Evolutionary conservation across 1,140 invertebrate genomes (phyloP).

Genomic region (Drosophila setifemur): DNA sequence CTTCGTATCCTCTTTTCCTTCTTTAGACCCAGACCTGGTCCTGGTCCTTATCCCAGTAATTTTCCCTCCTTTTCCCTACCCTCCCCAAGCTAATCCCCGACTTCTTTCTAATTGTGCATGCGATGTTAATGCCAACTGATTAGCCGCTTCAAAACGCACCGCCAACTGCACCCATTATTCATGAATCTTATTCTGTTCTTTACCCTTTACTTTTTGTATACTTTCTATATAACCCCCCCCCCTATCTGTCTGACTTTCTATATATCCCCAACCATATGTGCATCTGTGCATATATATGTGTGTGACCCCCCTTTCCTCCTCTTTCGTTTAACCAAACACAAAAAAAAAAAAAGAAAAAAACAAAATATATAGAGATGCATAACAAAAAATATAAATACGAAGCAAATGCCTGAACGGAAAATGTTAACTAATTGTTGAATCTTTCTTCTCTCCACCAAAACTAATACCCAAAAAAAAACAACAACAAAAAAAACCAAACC

Average conservation of each 20-base stretch:
- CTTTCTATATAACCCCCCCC: neutral
- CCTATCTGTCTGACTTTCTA: constrained; percentile 2
- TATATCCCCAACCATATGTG: neutral
- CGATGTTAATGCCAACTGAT: constrained; percentile 57
- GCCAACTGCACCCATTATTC: constrained; percentile 60
- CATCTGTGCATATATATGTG: constrained; percentile 7
- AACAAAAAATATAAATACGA: constrained; percentile 21
- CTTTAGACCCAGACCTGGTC: no score
- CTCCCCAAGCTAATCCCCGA: constrained; percentile 13
- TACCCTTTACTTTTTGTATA: constrained; percentile 3
- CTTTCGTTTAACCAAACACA: constrained; percentile 29
- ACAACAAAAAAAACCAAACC: neutral
- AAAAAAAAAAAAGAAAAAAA: neutral
- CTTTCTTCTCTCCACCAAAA: constrained; percentile 54
- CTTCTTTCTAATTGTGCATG: constrained; percentile 48
- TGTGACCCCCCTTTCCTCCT: constrained; percentile 14
- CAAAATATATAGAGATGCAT: constrained; percentile 15
- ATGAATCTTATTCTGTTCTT: constrained; percentile 47
- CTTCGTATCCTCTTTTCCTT: neutral
- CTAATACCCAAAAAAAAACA: constrained; percentile 12
- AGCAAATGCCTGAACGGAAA: constrained; percentile 33
- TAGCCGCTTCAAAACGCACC: constrained; percentile 59
- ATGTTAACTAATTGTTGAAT: constrained; percentile 74
- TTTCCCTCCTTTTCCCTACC: neutral
- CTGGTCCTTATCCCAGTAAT: no score